A percentile compares a stretch with the other conserved stretches of the same genome.
Conservation (phyloP, 1,140 invertebrate species). For the Spodoptera frugiperda region DNA sequence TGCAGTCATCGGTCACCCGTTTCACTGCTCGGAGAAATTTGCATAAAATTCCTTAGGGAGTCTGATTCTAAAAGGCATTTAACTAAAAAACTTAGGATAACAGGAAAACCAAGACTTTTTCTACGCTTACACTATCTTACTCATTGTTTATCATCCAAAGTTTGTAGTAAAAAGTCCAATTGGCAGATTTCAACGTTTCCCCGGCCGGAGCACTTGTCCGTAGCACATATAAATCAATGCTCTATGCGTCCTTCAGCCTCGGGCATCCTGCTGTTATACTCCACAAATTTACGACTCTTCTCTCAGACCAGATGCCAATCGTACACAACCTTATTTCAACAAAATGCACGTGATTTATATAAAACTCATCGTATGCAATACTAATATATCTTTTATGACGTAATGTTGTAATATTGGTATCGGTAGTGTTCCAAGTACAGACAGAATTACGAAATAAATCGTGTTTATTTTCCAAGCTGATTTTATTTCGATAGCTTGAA, state of each 20-base stretch:
- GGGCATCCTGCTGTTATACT: slow-evolving; percentile 78
- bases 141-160: no score
- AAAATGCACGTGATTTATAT: slow-evolving; percentile 84
- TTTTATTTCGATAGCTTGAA: background rate
- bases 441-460: slow-evolving; percentile 17
- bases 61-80: no score
- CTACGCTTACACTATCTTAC: no score
- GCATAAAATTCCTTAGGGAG: no score
- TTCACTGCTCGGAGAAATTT: no score
- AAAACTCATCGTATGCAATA: slow-evolving; percentile 61
- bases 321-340: slow-evolving; percentile 79
- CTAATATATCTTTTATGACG: slow-evolving; percentile 56
- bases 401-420: slow-evolving; percentile 57
- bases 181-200: no score
- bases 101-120: no score
- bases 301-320: slow-evolving; percentile 75
- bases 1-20: no score
- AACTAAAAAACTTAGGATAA: no score
- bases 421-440: slow-evolving; percentile 13
- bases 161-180: no score
- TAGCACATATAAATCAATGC: slow-evolving; percentile 73
- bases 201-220: no score
- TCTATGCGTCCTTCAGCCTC: slow-evolving; percentile 70
- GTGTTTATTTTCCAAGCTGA: background rate
- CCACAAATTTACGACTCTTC: slow-evolving; percentile 84